Base-by-base conservation (phyloP, 1,140 invertebrate species). In the Drosophila bipectinata region DNA sequence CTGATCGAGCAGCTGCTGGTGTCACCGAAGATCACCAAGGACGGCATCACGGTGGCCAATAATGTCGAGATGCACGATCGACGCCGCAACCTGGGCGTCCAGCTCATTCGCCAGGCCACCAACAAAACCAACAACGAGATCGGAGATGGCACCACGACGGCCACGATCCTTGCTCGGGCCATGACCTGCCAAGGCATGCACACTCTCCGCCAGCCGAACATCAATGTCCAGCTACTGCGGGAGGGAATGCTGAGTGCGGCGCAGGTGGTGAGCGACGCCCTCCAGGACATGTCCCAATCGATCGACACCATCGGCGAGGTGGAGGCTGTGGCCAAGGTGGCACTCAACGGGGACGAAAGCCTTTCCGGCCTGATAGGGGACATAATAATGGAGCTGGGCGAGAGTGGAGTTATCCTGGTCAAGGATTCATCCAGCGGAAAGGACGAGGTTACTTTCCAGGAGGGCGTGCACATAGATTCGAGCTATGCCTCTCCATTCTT, bases 401-500 rank as follows among this genome's bases (percentile, higher is more conserved):
- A 96, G 77, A 96, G 97, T 90, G 98, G 98, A 55, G 97, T 99
- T 0, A 98, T 99, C 21, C 98, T 98, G 26, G 97, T 99, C 0
- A 99, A 99, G 93, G 98, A 99, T 91, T 98, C 26, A 93, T 94
- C 60, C 6, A 44, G 5, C 41, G 4, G 5, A 4, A 15, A 44
- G 41, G 98, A 99, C 93, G 97, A 98, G 92, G 91, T 99, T 3
- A 97, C 98, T 92, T 94, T 97, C 1, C 98, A 98, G 90, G 97
- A 99, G 92, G 98, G 98, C 45, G 97, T 99, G 96, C 98, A 98
- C 92, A 98, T 99, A 92, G 97, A 99, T 90, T 93, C 97, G 52
- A 98, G 98, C n/a, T 99, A 98, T 91, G 98, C 98, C 85, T 99
- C 98, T 2, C 98, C 98, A 0, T 98, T 98, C 84, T 99, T 99